A percentile compares a stretch with the other conserved stretches of the same genome.
Evolutionary conservation across 2,888 invertebrate genomes (phyloP).

Genomic region (Lomographa bimaculata): DNA sequence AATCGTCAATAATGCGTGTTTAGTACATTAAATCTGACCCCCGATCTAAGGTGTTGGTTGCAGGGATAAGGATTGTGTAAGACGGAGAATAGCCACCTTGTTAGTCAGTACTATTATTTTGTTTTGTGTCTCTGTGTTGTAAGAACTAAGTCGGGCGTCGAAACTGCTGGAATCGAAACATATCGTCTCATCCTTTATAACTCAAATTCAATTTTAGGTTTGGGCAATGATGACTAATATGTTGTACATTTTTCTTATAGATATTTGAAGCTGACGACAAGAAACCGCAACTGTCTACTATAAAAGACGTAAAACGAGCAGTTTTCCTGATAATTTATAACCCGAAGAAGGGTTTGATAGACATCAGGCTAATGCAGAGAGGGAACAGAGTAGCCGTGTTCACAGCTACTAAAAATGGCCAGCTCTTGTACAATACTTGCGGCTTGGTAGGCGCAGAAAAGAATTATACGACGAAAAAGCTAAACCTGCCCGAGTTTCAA

Average conservation of each 20-base stretch:
- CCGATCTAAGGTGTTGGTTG: no score
- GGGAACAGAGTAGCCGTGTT: slow-evolving; percentile 96
- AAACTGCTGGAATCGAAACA: no score
- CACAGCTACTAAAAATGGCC: slow-evolving; percentile 93
- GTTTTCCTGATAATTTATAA: slow-evolving; percentile 96
- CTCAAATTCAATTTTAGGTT: no score
- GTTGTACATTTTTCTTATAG: slow-evolving; percentile 42
- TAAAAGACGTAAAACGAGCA: slow-evolving; percentile 84
- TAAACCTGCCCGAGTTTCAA: slow-evolving; percentile 85
- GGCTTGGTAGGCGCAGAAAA: slow-evolving; percentile 89
- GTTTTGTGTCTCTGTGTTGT: no score
- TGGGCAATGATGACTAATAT: no score
- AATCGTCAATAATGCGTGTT: no score
- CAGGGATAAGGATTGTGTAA: no score
- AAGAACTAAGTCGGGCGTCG: no score
- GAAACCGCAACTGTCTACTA: slow-evolving; percentile 64
- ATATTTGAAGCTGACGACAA: slow-evolving; percentile 72
- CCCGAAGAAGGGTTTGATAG: slow-evolving; percentile 95
- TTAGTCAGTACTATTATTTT: no score
- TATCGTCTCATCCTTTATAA: no score
- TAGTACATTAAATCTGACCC: no score
- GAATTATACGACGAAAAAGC: slow-evolving; percentile 79
- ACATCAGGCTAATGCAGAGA: slow-evolving; percentile 95
- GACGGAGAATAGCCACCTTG: no score
- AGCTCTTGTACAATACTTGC: slow-evolving; percentile 91